phyloP scores from a whole-genome alignment of 2,797 vertebrate genomes.

The Mustela erminea region DNA sequence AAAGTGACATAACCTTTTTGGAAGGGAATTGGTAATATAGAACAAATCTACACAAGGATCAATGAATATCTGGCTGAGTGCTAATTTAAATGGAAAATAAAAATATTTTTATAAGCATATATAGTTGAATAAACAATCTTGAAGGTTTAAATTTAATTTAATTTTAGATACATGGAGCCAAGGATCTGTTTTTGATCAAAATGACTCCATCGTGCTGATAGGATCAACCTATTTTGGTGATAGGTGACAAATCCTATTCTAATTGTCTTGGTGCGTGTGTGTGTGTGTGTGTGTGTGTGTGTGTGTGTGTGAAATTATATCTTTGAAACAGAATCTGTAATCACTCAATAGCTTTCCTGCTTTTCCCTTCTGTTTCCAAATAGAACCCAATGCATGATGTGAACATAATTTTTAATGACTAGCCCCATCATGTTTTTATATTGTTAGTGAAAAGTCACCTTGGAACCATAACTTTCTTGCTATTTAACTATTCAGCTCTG shows the following conservation, averaged over 20 bases:
- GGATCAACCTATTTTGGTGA: not conserved
- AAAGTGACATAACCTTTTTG: not conserved
- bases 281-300: not conserved
- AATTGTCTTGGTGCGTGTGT: too few species aligned
- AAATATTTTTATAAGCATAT: not conserved
- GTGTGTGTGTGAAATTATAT: not conserved
- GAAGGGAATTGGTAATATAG: not conserved
- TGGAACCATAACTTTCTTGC: not conserved
- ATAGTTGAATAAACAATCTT: not conserved
- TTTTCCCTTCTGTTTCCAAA: slow-evolving; percentile 14
- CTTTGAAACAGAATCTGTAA: not conserved
- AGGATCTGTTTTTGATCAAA: not conserved
- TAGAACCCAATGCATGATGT: not conserved
- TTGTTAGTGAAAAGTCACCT: not conserved
- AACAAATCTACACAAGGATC: not conserved
- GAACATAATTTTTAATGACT: slow-evolving; percentile 35
- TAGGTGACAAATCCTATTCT: not conserved
- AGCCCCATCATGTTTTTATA: not conserved
- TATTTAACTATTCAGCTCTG: not conserved
- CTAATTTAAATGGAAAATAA: slow-evolving; percentile 32
- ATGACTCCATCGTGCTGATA: not conserved
- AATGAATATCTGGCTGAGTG: not conserved
- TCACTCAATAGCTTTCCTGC: not conserved
- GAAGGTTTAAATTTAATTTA: not conserved
- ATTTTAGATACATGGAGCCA: not conserved